A percentile compares a stretch with the other conserved stretches of the same genome.
These are phyloP conservation scores for Calameuta idolon DNA, from an alignment of 2,888 invertebrate genomes.

Conservation along the genomic window DNA sequence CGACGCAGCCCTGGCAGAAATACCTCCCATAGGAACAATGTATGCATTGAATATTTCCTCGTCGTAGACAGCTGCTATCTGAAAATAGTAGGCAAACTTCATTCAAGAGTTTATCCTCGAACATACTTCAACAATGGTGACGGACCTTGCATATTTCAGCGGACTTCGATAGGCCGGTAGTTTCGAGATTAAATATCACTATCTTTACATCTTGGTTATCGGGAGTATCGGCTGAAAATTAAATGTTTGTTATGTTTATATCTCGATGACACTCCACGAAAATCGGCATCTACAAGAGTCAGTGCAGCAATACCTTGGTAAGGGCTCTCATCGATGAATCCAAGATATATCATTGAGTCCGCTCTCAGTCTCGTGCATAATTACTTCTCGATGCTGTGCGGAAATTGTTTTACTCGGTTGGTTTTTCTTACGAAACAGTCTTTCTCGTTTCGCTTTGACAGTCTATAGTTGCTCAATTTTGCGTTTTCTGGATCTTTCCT, in stretches of 20 bases:
- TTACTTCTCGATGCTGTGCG: constrained; percentile 1
- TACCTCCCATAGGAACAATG: constrained; percentile 12
- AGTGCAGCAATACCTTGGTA: too few species aligned
- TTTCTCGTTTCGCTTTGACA: too few species aligned
- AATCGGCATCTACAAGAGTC: background rate
- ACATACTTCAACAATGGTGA: background rate
- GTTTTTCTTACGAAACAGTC: too few species aligned
- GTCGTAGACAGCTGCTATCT: constrained; percentile 11
- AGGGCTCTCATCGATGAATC: background rate
- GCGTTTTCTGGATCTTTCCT: background rate
- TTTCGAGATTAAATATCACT: constrained; percentile 13
- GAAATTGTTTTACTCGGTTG: background rate
- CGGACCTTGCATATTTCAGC: constrained; percentile 10
- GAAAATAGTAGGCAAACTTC: background rate
- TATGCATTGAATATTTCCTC: constrained; percentile 12
- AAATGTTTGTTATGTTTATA: background rate
- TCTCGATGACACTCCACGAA: background rate
- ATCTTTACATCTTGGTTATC: constrained; percentile 1
- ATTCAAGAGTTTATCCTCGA: too few species aligned
- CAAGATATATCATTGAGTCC: constrained; percentile 11
- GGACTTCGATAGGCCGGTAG: constrained; percentile 9
- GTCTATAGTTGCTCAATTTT: too few species aligned
- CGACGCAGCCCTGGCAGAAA: background rate
- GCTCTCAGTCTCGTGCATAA: constrained; percentile 10
- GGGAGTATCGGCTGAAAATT: constrained; percentile 2